Base-by-base conservation (phyloP, 2,888 invertebrate species). In the Drosophila longiperda region DNA sequence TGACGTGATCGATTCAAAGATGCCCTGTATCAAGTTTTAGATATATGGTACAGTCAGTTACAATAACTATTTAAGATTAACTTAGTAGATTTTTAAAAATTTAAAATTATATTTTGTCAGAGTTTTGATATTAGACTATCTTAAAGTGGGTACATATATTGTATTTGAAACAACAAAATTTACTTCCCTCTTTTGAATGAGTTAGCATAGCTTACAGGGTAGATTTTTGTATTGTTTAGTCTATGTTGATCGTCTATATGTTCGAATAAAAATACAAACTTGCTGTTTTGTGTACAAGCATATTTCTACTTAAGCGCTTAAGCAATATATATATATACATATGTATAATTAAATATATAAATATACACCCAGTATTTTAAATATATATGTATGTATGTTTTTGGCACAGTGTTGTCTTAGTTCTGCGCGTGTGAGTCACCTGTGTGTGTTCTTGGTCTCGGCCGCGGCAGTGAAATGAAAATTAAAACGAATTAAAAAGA, bases 391-490 rank as follows among this genome's bases (percentile, higher is more conserved):
- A 23, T 72, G 42, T 38, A 15, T 42, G 26, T 53, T 85, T 78
- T 83, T 90, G 87, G 87, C 87, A 87, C 74, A 60, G 32, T 55
- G 48, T 50, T 65, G 48, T 54, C 48, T 54, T 49, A 66, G 65
- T 66, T 63, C 61, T 72, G 65, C 66, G 55, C 49, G 67, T 58
- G 68, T 90, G 85, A 89, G 73, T 83, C 82, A 83, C 70, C 64
- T 87, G 76, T 61, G 45, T 68, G 66, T 66, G 17, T 59, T 59
- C 82, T 82, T 75, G 86, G 75, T 82, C 80, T 78, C 66, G 89
- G 72, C 61, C 83, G 66, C 78, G 89, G 87, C 89, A 87, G 70
- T 83, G 89, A 89, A 90, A 83, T 57, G 34, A 81, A 78, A 81
- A 72, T 60, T 64, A 48, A 78, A 64, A 57, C 20, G 45, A 57